Base-by-base conservation (phyloP, 2,797 vertebrate species). In the Syndactyla subalaris region DNA sequence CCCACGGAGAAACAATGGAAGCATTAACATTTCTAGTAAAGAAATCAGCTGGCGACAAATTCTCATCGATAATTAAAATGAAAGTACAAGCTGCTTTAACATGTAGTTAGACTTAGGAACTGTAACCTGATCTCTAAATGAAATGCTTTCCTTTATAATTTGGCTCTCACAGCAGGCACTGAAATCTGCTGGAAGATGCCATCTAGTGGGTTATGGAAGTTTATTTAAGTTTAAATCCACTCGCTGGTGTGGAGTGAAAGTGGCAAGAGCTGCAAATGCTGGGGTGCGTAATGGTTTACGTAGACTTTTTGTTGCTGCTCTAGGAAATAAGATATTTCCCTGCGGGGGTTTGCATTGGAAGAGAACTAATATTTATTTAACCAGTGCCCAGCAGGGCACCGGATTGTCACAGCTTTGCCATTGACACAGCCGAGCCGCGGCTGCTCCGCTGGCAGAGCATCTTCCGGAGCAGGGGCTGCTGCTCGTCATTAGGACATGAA, bases 151-250 rank as follows among this genome's bases (percentile, higher is more conserved):
- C 57, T 61, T 57, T 57, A 51, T 82, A 51, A 92, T 85, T 86
- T 65, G 62, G 32, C 55, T 85, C 55, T 58, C 34, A 4, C 65
- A 66, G 94, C 85, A 82, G 81, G 81, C 75, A 27, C 77, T 30
- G 92, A 96, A 85, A 80, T 97, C 96, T 97, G 97, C 96, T 94
- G 94, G 74, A 97, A 98, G 89, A 52, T 95, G 97, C 96, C 97
- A 97, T 94, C 98, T 98, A 97, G 97, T 77, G 97, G 98, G 94
- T 93, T 81, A 49, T 68, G 49, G 86, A 92, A 83, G 63, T 95
- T 90, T 95, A 80, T 71, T 87, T 63, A 94, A 89, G 82, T 95
- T 95, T 77, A 76, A 91, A 71, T 24, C 43, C 34, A 36, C 63
- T 93, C 8, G 41, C 84, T 39, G 54, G 13, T 38, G 63, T 39